Evolutionary conservation across 2,113 vertebrate species (phyloP).

Genomic region (Dissostichus mawsoni): DNA sequence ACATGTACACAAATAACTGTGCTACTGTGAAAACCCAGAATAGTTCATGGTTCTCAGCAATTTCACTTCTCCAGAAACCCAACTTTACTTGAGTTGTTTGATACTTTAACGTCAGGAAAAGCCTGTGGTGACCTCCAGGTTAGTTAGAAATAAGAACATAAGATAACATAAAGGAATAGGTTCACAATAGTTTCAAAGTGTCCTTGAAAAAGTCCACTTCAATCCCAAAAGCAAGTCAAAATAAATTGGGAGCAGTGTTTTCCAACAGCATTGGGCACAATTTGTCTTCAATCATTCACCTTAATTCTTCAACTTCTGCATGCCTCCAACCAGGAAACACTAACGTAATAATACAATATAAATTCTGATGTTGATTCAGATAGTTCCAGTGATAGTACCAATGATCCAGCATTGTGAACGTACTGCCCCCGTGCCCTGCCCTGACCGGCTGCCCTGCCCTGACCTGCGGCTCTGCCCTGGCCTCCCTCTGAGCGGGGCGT

Average conservation of each 20-base stretch:
- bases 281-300: too few species aligned
- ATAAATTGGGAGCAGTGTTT: too few species aligned
- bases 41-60: constrained; percentile 35
- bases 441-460: constrained; percentile 3
- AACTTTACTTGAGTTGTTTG: background rate
- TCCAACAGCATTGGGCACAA: too few species aligned
- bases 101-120: background rate
- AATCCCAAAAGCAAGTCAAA: too few species aligned
- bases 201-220: too few species aligned
- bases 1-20: constrained; percentile 30
- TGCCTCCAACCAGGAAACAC: too few species aligned
- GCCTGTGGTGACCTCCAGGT: background rate
- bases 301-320: too few species aligned
- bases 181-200: background rate
- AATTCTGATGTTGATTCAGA: background rate
- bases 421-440: background rate
- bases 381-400: constrained; percentile 14
- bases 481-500: constrained; percentile 45
- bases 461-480: constrained; percentile 36
- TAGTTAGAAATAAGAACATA: background rate
- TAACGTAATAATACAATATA: too few species aligned
- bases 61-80: constrained; percentile 43
- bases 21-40: constrained; percentile 43
- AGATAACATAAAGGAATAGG: background rate
- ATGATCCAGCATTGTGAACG: background rate